Evolutionary conservation across 2,888 invertebrate genomes (phyloP), one percentile per base, ranked within the genome.

Genomic region (Drosophila paranaensis): DNA sequence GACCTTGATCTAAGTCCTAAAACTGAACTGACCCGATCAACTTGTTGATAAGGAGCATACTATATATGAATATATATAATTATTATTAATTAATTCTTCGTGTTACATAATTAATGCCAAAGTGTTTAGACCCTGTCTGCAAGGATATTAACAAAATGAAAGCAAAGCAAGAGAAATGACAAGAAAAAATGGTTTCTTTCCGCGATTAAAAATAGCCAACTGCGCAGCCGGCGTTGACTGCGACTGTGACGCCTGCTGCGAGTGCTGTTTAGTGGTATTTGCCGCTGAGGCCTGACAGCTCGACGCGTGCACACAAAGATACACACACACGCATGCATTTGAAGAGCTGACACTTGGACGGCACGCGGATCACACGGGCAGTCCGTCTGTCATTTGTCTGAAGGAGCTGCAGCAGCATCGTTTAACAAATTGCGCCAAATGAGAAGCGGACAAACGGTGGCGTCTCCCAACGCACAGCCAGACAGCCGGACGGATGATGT

Each of bases 131-230:
- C 48, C 48, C 48, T 30, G 30, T n/a, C 39, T 14, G 39, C 48
- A 39, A 48, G 58, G 39, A 48, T 58, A 13, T 20, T 50, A 64
- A 45, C 54, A 61, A 43, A 75, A 54, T 30, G 39, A 35, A 8
- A 46, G 51, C 20, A 60, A 10, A 57, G 42, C 60, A 57, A 70
- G 65, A 53, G n/a, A 78, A 74, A 80, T 75, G 81, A 72, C 77
- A 68, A 71, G 71, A 80, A 74, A 74, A 85, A 86, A 86, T 88
- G 74, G 71, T 86, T 81, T 84, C 76, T 86, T 82, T 86, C 77
- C 88, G 89, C 69, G 74, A 61, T 80, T 87, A 89, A 82, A 87
- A 87, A 87, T 87, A 87, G 82, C 66, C 20, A 75, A 74, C 72
- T 71, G 74, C 65, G 67, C 57, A 61, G 73, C 51, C n/a, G 39